Percentiles rank a stretch among this genome's conserved stretches.
Conservation (phyloP, 2,888 invertebrate genomes). For the Lacanobia oleracea region DNA sequence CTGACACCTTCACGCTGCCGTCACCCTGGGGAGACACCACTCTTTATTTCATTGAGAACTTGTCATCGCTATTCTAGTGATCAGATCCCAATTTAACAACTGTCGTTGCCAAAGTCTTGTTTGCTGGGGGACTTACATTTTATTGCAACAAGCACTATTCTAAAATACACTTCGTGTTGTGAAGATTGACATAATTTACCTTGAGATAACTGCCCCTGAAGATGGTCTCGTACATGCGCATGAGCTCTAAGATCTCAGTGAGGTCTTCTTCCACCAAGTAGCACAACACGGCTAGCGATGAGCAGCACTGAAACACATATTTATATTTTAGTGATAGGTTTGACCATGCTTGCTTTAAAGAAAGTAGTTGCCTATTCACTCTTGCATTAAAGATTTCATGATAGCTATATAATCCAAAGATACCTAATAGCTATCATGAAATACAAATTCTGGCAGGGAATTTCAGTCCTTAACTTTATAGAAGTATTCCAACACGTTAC, state of each 20-base stretch:
- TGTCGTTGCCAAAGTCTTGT: neutral
- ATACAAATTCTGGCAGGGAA: neutral
- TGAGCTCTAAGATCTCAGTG: slow-evolving; percentile 93
- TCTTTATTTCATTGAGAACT: neutral
- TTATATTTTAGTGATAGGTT: neutral
- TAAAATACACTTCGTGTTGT: too few species aligned
- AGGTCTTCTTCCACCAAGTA: slow-evolving; percentile 95
- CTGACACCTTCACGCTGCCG: slow-evolving; percentile 89
- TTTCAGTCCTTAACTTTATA: neutral
- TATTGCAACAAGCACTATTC: neutral
- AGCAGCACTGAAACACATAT: slow-evolving; percentile 93
- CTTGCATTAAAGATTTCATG: too few species aligned
- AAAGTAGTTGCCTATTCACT: too few species aligned
- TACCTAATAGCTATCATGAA: neutral
- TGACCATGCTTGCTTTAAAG: neutral
- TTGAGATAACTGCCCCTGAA: slow-evolving; percentile 95
- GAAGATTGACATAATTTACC: slow-evolving; percentile 69
- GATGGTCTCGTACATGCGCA: slow-evolving; percentile 94
- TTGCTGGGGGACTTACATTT: neutral
- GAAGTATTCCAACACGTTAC: too few species aligned
- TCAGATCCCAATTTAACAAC: too few species aligned
- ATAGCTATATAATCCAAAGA: too few species aligned
- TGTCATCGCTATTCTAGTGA: neutral
- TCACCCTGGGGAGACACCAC: neutral
- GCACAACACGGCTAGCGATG: slow-evolving; percentile 95